Base-by-base conservation (phyloP, 2,113 vertebrate species). In the Callospermophilus lateralis region DNA sequence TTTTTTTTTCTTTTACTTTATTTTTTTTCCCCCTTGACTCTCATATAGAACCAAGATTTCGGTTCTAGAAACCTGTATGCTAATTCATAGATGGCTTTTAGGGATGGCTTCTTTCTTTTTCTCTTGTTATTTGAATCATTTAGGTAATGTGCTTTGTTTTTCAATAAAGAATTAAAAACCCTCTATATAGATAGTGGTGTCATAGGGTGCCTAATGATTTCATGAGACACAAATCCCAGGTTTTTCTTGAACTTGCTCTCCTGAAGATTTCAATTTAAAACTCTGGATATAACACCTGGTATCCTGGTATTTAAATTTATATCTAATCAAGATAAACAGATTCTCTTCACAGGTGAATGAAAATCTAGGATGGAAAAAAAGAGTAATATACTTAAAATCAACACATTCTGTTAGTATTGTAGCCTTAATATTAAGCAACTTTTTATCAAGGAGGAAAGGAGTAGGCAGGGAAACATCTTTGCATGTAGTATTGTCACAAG, bases 121-220 rank as follows among this genome's bases (percentile, higher is more conserved):
- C 37, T 0, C 65, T 68, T 95, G 12, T 37, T 39, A 73, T 95
- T 89, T 93, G 73, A 94, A 26, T 77, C 72, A 89, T 88, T 96
- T 90, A 95, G 77, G 61, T 96, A 96, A 86, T 84, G 22, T 96
- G 61, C 22, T 95, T 98, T 96, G 90, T 89, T 98, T 97, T 98
- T 79, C 89, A 94, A 83, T 92, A 95, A 68, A 96, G 90, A 94
- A 67, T 90, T 87, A 65, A 89, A 91, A 95, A 51, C 32, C 68
- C 32, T 78, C 84, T 93, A 77, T 85, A 81, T 20, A 88, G 93
- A 94, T 39, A 42, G 42, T 53, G 65, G 19, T 84, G 77, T 97
- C 39, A 63, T 19, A 83, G 92, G 58, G 65, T 92, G 34, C 70
- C 37, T 63, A 37, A 89, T 3, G 4, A 45, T 89, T 24, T 84